Base-by-base conservation (phyloP, 1,140 invertebrate genomes). In the Octopus sinensis region DNA sequence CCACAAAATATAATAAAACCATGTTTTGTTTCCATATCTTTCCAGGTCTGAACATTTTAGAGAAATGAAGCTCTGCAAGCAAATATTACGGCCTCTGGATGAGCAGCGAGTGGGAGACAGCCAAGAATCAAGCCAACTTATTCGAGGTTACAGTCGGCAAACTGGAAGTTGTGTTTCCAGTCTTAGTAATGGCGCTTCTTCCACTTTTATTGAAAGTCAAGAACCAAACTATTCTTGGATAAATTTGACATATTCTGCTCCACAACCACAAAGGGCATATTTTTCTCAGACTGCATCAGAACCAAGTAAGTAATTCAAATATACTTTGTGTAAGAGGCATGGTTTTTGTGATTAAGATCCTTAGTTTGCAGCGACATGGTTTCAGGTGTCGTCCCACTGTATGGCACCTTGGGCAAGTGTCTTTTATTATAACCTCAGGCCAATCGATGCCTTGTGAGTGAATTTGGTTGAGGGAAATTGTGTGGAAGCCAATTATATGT, bases 61-160 rank as follows among this genome's bases (percentile, higher is more conserved):
- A 51, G 90, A 91, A 80, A 86, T 90, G 53, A 91, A 91, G 80
- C 81, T 91, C 30, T 88, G 89, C 78, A 91, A 91, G 83, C 84
- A 91, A 75, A 81, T 91, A 13, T 84, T 90, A 52, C 87, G 90
- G 7, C 86, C 89, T 13, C 77, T 91, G 23, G 89, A 89, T 78
- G 90, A 90, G 52, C 56, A 62, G 56, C 82, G 89, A 30, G 85
- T 85, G 52, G 89, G 87, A 6, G 87, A 86, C 0, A 88, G 89
- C 82, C 85, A 87, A 6, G 86, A 83, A 9, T 88, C 88, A 68
- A 90, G 87, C 85, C 86, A 86, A n/a, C 85, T 87, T 78, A 85
- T 90, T 51, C 82, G 90, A 52, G 90, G 90, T 13, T 91, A 90
- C 83, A 90, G 89, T 83, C 86, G 90, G 23, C 89, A 90, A 83